Conservation (phyloP, 2,797 vertebrate species). For the Synaphobranchus kaupii region DNA sequence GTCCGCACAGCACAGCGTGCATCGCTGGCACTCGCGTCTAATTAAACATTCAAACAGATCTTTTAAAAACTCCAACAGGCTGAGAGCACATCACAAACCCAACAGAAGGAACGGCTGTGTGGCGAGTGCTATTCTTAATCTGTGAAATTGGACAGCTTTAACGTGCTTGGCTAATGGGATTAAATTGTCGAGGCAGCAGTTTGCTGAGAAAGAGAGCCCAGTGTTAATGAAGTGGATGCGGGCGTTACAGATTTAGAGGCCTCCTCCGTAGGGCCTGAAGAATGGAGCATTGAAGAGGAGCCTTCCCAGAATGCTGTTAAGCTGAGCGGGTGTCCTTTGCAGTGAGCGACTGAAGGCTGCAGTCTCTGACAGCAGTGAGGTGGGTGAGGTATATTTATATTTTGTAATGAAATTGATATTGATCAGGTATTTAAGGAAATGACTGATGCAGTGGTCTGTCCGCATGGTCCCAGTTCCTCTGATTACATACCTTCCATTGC, state of each 20-base stretch:
- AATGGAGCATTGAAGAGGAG: not conserved
- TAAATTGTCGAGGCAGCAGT: slow-evolving; percentile 3
- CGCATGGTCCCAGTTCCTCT: too few species aligned
- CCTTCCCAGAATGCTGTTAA: not conserved
- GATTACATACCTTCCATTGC: too few species aligned
- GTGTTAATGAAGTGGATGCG: not conserved
- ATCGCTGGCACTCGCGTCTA: not conserved
- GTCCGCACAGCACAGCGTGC: not conserved
- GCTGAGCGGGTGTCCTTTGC: not conserved
- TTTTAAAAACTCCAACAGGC: not conserved
- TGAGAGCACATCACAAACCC: not conserved
- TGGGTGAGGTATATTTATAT: too few species aligned
- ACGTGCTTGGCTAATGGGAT: slow-evolving; percentile 7
- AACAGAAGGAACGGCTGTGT: not conserved
- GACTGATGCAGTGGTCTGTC: too few species aligned
- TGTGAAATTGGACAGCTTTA: slow-evolving; percentile 21
- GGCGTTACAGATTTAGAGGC: not conserved
- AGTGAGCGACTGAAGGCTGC: not conserved
- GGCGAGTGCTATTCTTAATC: not conserved
- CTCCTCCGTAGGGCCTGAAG: not conserved
- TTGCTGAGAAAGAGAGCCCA: not conserved
- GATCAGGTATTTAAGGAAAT: too few species aligned
- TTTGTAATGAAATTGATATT: too few species aligned
- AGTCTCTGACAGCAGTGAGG: not conserved
- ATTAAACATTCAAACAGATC: slow-evolving; percentile 9